These are phyloP conservation scores for Phylloscopus whistleri DNA, from an alignment of 2,113 vertebrate genomes.

Conservation along the genomic window DNA sequence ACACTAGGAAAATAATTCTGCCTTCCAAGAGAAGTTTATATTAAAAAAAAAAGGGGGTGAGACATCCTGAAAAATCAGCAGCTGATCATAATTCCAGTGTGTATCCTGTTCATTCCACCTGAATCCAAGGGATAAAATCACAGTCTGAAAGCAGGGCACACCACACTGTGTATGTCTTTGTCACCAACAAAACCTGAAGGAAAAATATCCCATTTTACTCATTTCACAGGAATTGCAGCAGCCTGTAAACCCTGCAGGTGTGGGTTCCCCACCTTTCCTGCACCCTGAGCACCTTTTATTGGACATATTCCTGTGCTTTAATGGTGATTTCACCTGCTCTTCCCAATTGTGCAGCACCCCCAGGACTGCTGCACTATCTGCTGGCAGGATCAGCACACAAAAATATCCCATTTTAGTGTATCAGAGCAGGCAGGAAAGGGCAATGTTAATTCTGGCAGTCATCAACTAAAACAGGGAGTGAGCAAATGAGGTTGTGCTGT, in stretches of 20 bases:
- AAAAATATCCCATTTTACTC: background rate
- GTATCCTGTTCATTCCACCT: background rate
- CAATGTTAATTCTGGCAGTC: background rate
- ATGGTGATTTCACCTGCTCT: background rate
- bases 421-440: background rate
- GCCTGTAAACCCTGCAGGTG: background rate
- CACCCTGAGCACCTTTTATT: background rate
- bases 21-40: background rate
- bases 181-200: background rate
- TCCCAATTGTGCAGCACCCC: background rate
- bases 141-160: background rate
- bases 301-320: background rate
- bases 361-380: background rate
- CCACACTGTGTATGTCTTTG: background rate
- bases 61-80: background rate
- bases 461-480: background rate
- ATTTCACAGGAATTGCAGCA: background rate
- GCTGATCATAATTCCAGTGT: background rate
- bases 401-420: background rate
- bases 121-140: background rate
- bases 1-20: background rate
- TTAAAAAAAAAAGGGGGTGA: no score
- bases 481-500: background rate
- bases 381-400: background rate
- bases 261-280: background rate